Evolutionary conservation across 1,140 invertebrate genomes (phyloP), one percentile per base, ranked within the genome.

Genomic region (Arion vulgaris): DNA sequence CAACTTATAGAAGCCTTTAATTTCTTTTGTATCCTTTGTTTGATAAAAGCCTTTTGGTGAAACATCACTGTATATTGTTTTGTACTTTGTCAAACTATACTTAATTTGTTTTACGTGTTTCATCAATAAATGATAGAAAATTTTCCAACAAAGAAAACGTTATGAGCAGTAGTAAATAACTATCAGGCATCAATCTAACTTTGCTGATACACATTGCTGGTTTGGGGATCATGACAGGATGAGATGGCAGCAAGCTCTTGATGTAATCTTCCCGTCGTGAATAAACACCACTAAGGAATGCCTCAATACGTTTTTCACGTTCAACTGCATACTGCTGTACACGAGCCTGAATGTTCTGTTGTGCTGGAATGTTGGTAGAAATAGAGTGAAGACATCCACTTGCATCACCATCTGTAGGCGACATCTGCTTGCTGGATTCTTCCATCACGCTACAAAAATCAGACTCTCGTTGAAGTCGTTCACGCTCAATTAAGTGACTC

Each of bases 391-490:
- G 11, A 28, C 5, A 57, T 19, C 41, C 68, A 51, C 85, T 78
- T 75, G 72, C 28, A 19, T 62, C 51, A 57, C 19, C 49, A 19
- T 80, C 34, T 0, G 57, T 32, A 51, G 28, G 32, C 26, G 72
- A 19, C 7, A 53, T 80, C 15, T 72, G 17, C 51, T 80, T 69
- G 11, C 53, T 77, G 36, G 49, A 53, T 57, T 89, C 85, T 62
- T 89, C 84, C 41, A 86, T 32, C 36, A 88, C 85, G 84, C 84
- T 81, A 34, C 85, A 62, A 77, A 84, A 86, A 81, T 89, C 87
- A 23, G 86, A 86, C 77, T 89, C 89, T 69, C 80, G 41, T 51
- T 87, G 86, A 45, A 85, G 41, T 49, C 83, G 79, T 74, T 90
- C 85, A 49, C 83, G 71, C 77, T 88, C 82, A 26, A 82, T 49